phyloP scores from a whole-genome alignment of 1,140 invertebrate species.

The Drosophila biarmipes region DNA sequence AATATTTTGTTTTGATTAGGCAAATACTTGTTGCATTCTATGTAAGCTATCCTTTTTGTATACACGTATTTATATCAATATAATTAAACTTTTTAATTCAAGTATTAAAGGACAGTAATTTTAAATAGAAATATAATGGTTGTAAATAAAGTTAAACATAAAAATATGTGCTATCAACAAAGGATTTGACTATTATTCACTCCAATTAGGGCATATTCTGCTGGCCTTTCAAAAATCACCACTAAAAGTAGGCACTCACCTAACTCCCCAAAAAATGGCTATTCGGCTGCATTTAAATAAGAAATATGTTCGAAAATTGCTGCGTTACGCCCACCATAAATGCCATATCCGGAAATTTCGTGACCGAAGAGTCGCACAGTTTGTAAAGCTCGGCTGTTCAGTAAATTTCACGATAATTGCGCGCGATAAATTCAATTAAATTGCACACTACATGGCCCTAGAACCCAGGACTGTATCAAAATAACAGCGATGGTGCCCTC shows the following conservation, averaged over 20 bases:
- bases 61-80: too few relatives aligned
- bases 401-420: conserved; percentile 67
- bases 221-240: not conserved
- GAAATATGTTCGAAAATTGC: conserved; percentile 45
- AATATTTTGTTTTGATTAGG: too few relatives aligned
- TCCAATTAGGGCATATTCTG: not conserved
- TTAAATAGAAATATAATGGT: too few relatives aligned
- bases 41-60: too few relatives aligned
- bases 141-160: too few relatives aligned
- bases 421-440: conserved; percentile 71
- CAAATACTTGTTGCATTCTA: too few relatives aligned
- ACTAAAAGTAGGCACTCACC: not conserved
- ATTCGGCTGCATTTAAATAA: conserved; percentile 29
- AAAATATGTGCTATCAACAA: too few relatives aligned
- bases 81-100: too few relatives aligned
- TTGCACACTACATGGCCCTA: conserved; percentile 37
- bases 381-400: conserved; percentile 22
- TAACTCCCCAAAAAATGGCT: not conserved
- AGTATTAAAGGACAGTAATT: too few relatives aligned
- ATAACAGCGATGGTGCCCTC: conserved; percentile 48
- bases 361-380: conserved; percentile 12
- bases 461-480: conserved; percentile 73
- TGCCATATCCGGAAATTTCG: conserved; percentile 8
- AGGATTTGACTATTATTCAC: not conserved
- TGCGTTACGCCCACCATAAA: conserved; percentile 25